Conservation (phyloP, 1,140 invertebrate species). For the Pogonomyrmex barbatus region DNA sequence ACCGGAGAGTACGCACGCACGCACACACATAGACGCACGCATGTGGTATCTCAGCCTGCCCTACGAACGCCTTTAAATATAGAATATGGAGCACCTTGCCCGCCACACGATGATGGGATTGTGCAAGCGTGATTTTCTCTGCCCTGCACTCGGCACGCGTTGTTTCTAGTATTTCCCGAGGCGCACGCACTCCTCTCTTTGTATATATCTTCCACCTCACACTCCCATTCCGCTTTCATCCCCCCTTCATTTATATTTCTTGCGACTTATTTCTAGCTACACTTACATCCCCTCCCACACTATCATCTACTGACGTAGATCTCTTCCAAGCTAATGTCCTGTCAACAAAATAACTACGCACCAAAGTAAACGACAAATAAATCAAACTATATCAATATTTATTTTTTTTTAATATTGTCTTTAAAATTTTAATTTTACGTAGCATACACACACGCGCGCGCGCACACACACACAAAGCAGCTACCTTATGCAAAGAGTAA, state of each 20-base stretch:
- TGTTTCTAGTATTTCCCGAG: constrained; percentile 46
- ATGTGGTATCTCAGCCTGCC: constrained; percentile 60
- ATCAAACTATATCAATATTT: not conserved
- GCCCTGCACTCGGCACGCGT: constrained; percentile 70
- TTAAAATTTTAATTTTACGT: constrained; percentile 5
- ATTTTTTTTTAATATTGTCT: not conserved
- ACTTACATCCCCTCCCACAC: constrained; percentile 29
- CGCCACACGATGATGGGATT: constrained; percentile 69
- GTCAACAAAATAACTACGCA: constrained; percentile 32
- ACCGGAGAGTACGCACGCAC: constrained; percentile 28
- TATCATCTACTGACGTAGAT: not conserved
- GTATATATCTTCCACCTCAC: constrained; percentile 24
- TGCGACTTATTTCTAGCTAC: constrained; percentile 52
- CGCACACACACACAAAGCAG: too few relatives aligned
- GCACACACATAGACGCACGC: constrained; percentile 58
- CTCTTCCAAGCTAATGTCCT: constrained; percentile 34
- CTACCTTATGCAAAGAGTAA: not conserved
- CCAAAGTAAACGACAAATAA: not conserved
- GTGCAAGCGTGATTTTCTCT: constrained; percentile 77
- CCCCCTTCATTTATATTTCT: constrained; percentile 48
- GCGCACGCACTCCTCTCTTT: not conserved
- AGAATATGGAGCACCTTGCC: constrained; percentile 79
- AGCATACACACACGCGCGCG: too few relatives aligned
- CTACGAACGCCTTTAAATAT: constrained; percentile 76
- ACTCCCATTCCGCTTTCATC: constrained; percentile 36